A percentile compares a stretch with the other conserved stretches of the same genome.
Conservation (phyloP, 64 coral and sea anemone genomes). For the Pocillopora verrucosa region DNA sequence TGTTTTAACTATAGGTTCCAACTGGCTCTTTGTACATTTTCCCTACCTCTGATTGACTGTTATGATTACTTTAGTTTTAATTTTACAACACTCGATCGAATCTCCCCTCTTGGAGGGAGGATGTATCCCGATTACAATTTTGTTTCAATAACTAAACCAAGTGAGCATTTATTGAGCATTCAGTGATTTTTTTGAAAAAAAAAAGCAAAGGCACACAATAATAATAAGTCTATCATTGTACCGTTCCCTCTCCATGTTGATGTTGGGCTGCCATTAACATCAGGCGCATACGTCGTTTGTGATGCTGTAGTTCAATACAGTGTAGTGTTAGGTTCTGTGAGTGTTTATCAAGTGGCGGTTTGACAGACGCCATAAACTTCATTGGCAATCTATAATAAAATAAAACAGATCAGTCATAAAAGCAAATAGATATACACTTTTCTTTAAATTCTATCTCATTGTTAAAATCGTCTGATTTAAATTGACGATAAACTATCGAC, state of each 20-base stretch:
- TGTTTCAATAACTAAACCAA: too few relatives aligned
- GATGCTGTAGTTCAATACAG: conserved; percentile 91
- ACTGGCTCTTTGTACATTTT: too few relatives aligned
- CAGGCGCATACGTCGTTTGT: conserved; percentile 92
- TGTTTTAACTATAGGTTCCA: too few relatives aligned
- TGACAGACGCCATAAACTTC: conserved; percentile 74
- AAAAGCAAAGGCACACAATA: too few relatives aligned
- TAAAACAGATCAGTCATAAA: not conserved
- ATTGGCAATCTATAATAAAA: conserved; percentile 59
- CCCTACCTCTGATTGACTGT: too few relatives aligned
- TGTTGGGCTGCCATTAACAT: conserved; percentile 97
- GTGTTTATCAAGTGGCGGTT: conserved; percentile 80
- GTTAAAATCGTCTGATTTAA: not conserved
- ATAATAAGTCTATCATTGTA: not conserved
- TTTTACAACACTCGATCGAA: too few relatives aligned
- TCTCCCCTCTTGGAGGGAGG: too few relatives aligned
- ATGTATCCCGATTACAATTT: too few relatives aligned
- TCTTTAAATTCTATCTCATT: not conserved
- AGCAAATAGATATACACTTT: not conserved
- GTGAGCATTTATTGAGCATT: too few relatives aligned
- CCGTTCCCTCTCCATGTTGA: conserved; percentile 73
- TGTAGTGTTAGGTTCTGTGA: conserved; percentile 87
- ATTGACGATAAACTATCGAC: too few relatives aligned
- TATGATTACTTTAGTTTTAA: too few relatives aligned
- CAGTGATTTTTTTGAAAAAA: too few relatives aligned